Conservation (phyloP, 2,113 vertebrate species). For the Malurus alboscapulatus region DNA sequence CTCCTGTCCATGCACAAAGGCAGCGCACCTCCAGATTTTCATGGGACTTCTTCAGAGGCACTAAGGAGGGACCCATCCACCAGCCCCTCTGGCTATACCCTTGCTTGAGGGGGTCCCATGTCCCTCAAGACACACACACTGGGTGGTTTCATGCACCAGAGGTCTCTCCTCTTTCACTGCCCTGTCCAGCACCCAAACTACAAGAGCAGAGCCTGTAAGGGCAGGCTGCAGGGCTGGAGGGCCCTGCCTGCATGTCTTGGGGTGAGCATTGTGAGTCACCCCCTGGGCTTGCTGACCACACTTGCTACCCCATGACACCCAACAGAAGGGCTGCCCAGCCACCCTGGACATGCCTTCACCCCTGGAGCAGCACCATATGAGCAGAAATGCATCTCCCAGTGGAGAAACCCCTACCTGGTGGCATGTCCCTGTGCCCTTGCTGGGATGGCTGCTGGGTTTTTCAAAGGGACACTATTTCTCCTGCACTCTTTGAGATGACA, state of each 20-base stretch:
- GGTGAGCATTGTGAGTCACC: neutral
- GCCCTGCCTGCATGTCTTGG: neutral
- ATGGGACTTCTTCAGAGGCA: neutral
- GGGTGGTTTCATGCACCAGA: neutral
- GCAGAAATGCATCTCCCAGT: neutral
- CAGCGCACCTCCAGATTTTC: neutral
- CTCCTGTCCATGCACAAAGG: neutral
- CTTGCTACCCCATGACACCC: rapidly evolving
- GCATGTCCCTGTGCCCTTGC: neutral
- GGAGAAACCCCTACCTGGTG: rapidly evolving
- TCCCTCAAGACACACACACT: rapidly evolving
- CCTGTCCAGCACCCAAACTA: neutral
- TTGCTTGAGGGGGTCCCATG: rapidly evolving
- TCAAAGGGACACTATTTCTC: neutral
- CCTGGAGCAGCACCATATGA: rapidly evolving
- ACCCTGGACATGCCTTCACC: rapidly evolving
- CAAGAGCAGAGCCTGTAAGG: neutral
- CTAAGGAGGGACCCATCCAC: neutral
- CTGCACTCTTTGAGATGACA: neutral
- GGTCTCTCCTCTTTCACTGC: neutral
- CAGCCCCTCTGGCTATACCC: neutral
- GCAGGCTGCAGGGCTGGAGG: neutral
- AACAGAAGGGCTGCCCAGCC: neutral
- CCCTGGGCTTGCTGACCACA: neutral
- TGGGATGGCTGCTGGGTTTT: neutral